Conservation (phyloP, 2,113 vertebrate genomes). For the Albula glossodonta region DNA sequence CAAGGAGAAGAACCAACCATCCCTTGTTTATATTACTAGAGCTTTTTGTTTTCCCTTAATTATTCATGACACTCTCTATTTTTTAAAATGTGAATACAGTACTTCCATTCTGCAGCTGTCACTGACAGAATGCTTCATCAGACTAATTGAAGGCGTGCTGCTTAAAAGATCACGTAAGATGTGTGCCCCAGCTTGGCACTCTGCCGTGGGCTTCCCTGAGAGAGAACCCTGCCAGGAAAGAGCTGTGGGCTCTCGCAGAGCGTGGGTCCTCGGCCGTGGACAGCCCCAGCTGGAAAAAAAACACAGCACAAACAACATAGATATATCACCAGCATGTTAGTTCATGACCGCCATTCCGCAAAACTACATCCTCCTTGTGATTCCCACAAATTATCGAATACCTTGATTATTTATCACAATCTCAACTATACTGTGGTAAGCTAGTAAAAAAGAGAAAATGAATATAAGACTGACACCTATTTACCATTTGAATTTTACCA, state of each 20-base stretch:
- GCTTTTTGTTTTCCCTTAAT: conserved; percentile 34
- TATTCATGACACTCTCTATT: conserved; percentile 19
- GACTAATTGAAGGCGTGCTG: conserved; percentile 14
- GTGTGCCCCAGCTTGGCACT: conserved; percentile 15
- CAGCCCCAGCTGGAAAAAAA: neutral
- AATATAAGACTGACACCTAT: neutral
- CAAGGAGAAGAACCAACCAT: neutral
- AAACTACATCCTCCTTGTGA: neutral
- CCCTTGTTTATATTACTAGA: neutral
- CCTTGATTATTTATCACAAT: neutral
- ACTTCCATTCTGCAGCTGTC: conserved; percentile 1
- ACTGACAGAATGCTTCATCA: conserved; percentile 11
- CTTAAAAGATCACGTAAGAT: conserved; percentile 19
- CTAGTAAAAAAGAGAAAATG: neutral
- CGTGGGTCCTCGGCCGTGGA: neutral
- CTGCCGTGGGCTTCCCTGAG: neutral
- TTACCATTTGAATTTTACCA: neutral
- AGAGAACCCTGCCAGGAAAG: neutral
- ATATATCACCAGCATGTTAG: neutral
- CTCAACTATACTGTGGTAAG: neutral
- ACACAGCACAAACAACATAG: neutral
- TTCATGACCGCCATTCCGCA: neutral
- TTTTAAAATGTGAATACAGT: conserved; percentile 13
- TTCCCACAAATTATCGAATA: neutral
- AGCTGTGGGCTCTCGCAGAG: neutral